Evolutionary conservation across 2,113 vertebrate genomes (phyloP).

Genomic region (Siniperca knerii): DNA sequence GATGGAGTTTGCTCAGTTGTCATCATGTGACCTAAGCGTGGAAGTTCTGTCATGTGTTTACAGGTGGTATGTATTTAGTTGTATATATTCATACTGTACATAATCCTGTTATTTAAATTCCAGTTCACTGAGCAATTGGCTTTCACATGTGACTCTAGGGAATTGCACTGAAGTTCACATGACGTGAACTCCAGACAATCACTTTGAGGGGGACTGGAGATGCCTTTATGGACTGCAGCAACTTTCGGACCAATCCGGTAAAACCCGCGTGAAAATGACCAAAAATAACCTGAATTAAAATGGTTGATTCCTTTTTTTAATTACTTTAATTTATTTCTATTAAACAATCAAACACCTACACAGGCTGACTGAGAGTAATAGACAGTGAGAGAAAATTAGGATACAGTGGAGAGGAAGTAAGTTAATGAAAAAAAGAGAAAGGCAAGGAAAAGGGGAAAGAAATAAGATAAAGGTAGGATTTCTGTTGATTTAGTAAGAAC

Average conservation of each 20-base stretch:
- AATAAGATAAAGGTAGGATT: constrained; percentile 3
- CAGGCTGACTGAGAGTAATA: constrained; percentile 1
- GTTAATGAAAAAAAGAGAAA: constrained; percentile 25
- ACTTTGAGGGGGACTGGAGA: not conserved
- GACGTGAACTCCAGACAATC: not conserved
- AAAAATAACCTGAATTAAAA: constrained; percentile 25
- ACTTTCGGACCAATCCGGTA: not conserved
- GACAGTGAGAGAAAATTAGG: constrained; percentile 18
- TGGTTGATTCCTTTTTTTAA: constrained; percentile 18
- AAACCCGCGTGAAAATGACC: not conserved
- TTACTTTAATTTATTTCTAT: constrained; percentile 10
- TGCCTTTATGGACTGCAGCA: not conserved
- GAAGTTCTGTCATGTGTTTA: too few species aligned
- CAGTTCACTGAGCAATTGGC: too few species aligned
- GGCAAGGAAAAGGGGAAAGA: not conserved
- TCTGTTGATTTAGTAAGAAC: constrained; percentile 16
- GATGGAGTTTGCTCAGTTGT: too few species aligned
- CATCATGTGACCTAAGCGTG: too few species aligned
- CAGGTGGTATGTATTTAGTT: too few species aligned
- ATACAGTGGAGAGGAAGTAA: constrained; percentile 9
- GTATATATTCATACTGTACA: not conserved
- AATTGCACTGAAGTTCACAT: not conserved
- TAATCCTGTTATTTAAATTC: not conserved
- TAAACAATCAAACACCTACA: constrained; percentile 8
- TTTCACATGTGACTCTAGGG: not conserved